Conservation (phyloP, 2,888 invertebrate genomes). For the Apeira syringaria region DNA sequence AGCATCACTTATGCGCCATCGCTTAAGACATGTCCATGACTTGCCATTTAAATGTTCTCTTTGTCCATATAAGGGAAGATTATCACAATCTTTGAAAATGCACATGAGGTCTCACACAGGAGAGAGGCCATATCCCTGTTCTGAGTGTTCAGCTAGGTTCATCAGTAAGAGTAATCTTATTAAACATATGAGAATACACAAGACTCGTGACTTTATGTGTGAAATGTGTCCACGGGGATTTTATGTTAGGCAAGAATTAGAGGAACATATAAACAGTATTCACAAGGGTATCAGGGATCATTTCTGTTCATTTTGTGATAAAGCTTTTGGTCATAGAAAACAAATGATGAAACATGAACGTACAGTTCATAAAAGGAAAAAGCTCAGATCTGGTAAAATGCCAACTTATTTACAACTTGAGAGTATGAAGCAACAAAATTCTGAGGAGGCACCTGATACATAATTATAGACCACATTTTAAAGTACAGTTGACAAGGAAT, state of each 20-base stretch:
- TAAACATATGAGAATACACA: constrained; percentile 63
- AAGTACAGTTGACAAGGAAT: no score
- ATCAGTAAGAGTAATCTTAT: constrained; percentile 72
- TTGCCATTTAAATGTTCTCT: constrained; percentile 63
- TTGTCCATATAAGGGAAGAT: constrained; percentile 70
- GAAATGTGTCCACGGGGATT: constrained; percentile 63
- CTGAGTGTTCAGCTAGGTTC: constrained; percentile 62
- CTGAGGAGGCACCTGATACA: constrained; percentile 7
- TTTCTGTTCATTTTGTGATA: constrained; percentile 63
- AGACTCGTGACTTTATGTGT: constrained; percentile 59
- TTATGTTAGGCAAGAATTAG: constrained; percentile 58
- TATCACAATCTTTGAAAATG: constrained; percentile 65
- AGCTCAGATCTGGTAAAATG: constrained; percentile 59
- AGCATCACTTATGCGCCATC: constrained; percentile 58
- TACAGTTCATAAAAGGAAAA: constrained; percentile 69
- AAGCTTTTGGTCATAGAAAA: constrained; percentile 69
- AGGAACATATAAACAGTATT: constrained; percentile 66
- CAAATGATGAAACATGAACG: constrained; percentile 75
- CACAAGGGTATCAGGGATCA: constrained; percentile 71
- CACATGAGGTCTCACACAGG: constrained; percentile 74
- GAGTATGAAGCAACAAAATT: constrained; percentile 42
- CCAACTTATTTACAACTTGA: constrained; percentile 67
- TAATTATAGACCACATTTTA: no score
- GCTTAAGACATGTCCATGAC: constrained; percentile 63
- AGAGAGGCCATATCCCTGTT: constrained; percentile 69